Evolutionary conservation across 37 sponge, comb jelly and placozoan genomes (phyloP).

Genomic region (Crambe crambe): DNA sequence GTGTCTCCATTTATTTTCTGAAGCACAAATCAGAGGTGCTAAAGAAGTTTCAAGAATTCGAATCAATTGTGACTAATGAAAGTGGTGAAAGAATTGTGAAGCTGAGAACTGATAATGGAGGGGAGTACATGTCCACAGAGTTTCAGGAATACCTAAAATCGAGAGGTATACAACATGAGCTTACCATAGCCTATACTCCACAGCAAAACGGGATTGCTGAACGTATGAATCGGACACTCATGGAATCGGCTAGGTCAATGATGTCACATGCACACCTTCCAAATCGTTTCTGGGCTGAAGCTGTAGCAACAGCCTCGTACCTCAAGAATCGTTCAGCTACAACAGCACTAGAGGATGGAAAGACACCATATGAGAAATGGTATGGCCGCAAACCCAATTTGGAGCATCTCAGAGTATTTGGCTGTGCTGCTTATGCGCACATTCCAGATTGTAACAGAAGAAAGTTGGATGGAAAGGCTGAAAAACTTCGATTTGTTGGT

Average conservation of each 20-base stretch:
- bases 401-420: slow-evolving; percentile 44
- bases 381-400: slow-evolving; percentile 40
- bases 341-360: slow-evolving; percentile 1
- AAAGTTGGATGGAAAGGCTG: slow-evolving; percentile 33
- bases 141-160: slow-evolving; percentile 34
- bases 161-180: slow-evolving; percentile 31
- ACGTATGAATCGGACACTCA: slow-evolving; percentile 47
- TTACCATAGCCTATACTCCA: slow-evolving; percentile 43
- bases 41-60: slow-evolving; percentile 57
- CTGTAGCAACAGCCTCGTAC: slow-evolving; percentile 47
- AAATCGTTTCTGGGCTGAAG: slow-evolving; percentile 56
- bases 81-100: slow-evolving; percentile 26
- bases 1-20: slow-evolving; percentile 44
- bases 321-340: slow-evolving; percentile 28
- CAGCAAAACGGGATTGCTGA: slow-evolving; percentile 61
- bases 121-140: slow-evolving; percentile 38
- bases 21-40: slow-evolving; percentile 45
- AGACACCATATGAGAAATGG: slow-evolving; percentile 41
- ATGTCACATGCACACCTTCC: slow-evolving; percentile 38
- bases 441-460: background rate
- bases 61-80: slow-evolving; percentile 27
- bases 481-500: slow-evolving; percentile 42
- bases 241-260: slow-evolving; percentile 54
- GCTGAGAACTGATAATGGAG: slow-evolving; percentile 45
- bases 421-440: slow-evolving; percentile 52